Conservation (phyloP, 2,797 vertebrate genomes). For the Tenualosa thibaudeaui region DNA sequence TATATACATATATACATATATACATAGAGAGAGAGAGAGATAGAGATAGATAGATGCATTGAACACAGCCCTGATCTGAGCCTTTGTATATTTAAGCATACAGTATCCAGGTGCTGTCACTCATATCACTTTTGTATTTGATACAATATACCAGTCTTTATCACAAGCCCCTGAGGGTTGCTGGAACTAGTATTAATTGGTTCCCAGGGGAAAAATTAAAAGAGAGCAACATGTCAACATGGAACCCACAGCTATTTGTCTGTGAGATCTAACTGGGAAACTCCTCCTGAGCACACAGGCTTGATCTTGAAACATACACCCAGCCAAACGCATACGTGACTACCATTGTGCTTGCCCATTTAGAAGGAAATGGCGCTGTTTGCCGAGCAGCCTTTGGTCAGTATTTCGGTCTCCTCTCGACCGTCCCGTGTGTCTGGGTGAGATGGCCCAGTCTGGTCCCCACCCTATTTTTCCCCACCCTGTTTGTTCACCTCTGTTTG, state of each 20-base stretch:
- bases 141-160: neutral
- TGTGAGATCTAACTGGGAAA: constrained; percentile 56
- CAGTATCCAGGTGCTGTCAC: neutral
- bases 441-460: constrained; percentile 11
- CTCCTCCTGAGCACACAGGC: constrained; percentile 54
- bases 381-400: constrained; percentile 59
- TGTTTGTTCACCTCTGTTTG: constrained; percentile 58
- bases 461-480: neutral
- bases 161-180: neutral
- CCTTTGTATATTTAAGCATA: neutral
- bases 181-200: neutral
- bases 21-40: too few species aligned
- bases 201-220: constrained; percentile 11
- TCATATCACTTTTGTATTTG: neutral
- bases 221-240: constrained; percentile 3
- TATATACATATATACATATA: neutral
- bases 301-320: constrained; percentile 53
- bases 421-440: constrained; percentile 18
- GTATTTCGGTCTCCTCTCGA: constrained; percentile 39
- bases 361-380: constrained; percentile 68
- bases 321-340: constrained; percentile 59
- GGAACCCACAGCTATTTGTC: neutral
- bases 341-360: constrained; percentile 56
- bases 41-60: too few species aligned
- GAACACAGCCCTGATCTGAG: neutral